Base-by-base conservation (phyloP, 2,888 invertebrate genomes). In the Tachina lurida region DNA sequence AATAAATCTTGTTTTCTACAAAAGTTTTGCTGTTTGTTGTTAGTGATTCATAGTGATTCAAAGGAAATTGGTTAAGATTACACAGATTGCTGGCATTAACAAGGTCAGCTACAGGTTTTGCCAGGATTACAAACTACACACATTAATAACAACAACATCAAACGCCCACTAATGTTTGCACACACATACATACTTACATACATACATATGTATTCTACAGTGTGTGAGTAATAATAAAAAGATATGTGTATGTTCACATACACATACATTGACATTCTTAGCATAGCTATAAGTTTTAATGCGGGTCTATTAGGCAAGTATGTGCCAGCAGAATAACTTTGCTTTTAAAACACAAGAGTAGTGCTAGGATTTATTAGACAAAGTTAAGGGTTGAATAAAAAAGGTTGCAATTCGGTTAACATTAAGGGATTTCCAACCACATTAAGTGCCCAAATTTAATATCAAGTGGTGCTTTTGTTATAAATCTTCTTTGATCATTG, bases 91-190 rank as follows among this genome's bases (percentile, higher is more conserved):
- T 77, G 65, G 71, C n/a, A 77, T 83, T 54, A 83, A 15, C 31
- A 71, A 78, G 83, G 73, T 84, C 83, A 84, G 83, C 77, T 82
- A 84, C 83, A 84, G 83, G 77, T 84, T 31, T 31, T 84, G 83
- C 60, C 65, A 73, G 52, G 52, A 71, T 73, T 73, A 77, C 65
- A 31, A 76, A 56, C 65, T 58, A 15, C 65, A 31, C 15, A 77
- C 62, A 77, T 56, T 74, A 47, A 68, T 68, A 60, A 62, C 73
- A 67, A 68, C 31, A 67, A 73, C 73, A 13, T 8, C 41, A 52
- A 41, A 74, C 63, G 63, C 71, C 71, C 79, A 31, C 52, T 22
- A 31, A 56, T 12, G 19, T 8, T 43, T 47, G 10, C 10, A 15
- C 10, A 45, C 5, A 15, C 1, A 39, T 8, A 65, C 65, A 15